These are phyloP conservation scores for Cyanistes caeruleus DNA, from an alignment of 2,113 vertebrate genomes.

Conservation along the genomic window DNA sequence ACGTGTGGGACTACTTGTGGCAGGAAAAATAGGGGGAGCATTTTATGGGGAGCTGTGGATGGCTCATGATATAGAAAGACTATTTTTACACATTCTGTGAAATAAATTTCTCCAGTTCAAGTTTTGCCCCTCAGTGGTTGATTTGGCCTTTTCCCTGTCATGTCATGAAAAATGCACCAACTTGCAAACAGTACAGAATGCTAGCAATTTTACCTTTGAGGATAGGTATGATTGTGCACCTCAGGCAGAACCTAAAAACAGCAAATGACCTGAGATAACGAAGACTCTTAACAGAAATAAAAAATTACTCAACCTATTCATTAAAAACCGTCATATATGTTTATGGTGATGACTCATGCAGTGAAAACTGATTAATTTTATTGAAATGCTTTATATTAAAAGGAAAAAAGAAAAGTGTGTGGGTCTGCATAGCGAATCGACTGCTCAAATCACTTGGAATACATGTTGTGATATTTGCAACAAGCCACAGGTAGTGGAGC, in stretches of 20 bases:
- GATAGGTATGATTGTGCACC: neutral
- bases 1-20: rapidly evolving
- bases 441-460: neutral
- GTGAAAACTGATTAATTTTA: neutral
- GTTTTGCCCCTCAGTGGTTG: neutral
- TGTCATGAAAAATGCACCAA: neutral
- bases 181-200: neutral
- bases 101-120: neutral
- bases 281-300: neutral
- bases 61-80: neutral
- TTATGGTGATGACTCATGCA: neutral
- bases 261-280: neutral
- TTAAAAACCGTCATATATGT: neutral
- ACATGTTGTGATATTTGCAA: neutral
- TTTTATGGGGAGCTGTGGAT: neutral
- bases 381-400: neutral
- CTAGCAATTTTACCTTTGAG: neutral
- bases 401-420: neutral
- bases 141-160: neutral
- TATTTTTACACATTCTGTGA: neutral
- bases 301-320: neutral
- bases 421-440: neutral
- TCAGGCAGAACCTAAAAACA: neutral
- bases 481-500: neutral
- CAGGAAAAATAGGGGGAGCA: neutral